Evolutionary conservation across 2,113 vertebrate species (phyloP).

Genomic region (Alligator mississippiensis): DNA sequence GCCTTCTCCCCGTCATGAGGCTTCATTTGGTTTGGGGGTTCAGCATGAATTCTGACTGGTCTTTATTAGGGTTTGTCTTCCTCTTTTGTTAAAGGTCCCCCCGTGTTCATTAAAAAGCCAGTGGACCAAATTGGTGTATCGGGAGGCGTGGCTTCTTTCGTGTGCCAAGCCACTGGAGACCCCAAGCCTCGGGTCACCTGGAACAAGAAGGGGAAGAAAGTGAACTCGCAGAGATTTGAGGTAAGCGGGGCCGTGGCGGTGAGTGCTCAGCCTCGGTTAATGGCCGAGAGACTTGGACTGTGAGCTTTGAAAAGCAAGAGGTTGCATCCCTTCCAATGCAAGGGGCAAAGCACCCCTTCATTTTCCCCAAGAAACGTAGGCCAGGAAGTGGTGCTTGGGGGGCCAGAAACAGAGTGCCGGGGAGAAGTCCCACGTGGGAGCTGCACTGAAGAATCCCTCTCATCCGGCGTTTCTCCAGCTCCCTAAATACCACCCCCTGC

Average conservation of each 20-base stretch:
- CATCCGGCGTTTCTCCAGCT: neutral
- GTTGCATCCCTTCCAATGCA: neutral
- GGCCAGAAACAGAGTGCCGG: too few species aligned
- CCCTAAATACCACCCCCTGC: neutral
- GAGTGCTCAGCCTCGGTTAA: slow-evolving; percentile 32
- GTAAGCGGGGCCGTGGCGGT: slow-evolving; percentile 71
- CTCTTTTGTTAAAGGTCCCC: slow-evolving; percentile 70
- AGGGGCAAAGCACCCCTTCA: neutral
- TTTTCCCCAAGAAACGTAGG: neutral
- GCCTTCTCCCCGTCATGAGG: neutral
- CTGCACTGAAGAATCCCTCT: neutral
- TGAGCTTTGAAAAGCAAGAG: slow-evolving; percentile 39
- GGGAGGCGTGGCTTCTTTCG: slow-evolving; percentile 96
- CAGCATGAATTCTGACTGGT: neutral
- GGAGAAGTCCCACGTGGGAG: too few species aligned
- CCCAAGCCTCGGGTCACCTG: slow-evolving; percentile 96
- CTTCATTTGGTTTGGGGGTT: slow-evolving; percentile 3
- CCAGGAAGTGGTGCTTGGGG: neutral
- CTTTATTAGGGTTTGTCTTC: neutral
- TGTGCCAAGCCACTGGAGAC: slow-evolving; percentile 95
- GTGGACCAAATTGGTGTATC: slow-evolving; percentile 97
- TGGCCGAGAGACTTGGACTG: neutral
- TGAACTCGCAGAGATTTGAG: slow-evolving; percentile 98
- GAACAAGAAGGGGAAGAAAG: slow-evolving; percentile 99
- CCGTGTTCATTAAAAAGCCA: slow-evolving; percentile 92